Base-by-base conservation (phyloP, 2,113 vertebrate genomes). In the Bubo bubo region DNA sequence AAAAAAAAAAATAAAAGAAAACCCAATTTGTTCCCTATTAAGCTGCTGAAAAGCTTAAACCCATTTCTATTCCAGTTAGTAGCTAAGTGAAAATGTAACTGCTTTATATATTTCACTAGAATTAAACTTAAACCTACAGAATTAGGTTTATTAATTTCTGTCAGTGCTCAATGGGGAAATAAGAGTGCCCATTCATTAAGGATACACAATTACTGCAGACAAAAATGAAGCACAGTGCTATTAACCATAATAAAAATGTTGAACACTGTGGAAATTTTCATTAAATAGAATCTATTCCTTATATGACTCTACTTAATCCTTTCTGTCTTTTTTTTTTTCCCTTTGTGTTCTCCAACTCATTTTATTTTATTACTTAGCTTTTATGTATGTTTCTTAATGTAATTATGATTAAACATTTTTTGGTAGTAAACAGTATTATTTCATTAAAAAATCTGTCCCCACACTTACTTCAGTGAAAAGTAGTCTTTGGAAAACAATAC, bases 91-190 rank as follows among this genome's bases (percentile, higher is more conserved):
- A 98, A 98, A 98, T 98, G 97, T 98, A 98, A 98, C 98, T 98
- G 98, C 98, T 98, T 98, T 98, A 98, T 98, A 98, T 98, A 98
- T 98, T 98, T 98, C 98, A 98, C 98, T 96, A 98, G 98, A 98
- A 98, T 98, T 98, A 98, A 98, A 98, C 98, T 98, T 98, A 98
- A 98, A 98, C 98, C 98, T 98, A 98, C 98, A 98, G 98, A 98
- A 98, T 98, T 98, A 98, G 98, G 98, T 98, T 98, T 98, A 98
- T 98, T 98, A 98, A 98, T 98, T 98, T 98, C 98, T 98, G 98
- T 98, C 98, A 98, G 97, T 98, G 97, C 98, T 98, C 98, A 98
- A 95, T 98, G 98, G 98, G 98, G 98, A 98, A 98, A 98, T 98
- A 98, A 98, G 98, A 98, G 98, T 97, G 97, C 95, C 97, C 98